A percentile compares a stretch with the other conserved stretches of the same genome.
phyloP scores from a whole-genome alignment of 2,888 invertebrate genomes.

The Pammene fasciana region DNA sequence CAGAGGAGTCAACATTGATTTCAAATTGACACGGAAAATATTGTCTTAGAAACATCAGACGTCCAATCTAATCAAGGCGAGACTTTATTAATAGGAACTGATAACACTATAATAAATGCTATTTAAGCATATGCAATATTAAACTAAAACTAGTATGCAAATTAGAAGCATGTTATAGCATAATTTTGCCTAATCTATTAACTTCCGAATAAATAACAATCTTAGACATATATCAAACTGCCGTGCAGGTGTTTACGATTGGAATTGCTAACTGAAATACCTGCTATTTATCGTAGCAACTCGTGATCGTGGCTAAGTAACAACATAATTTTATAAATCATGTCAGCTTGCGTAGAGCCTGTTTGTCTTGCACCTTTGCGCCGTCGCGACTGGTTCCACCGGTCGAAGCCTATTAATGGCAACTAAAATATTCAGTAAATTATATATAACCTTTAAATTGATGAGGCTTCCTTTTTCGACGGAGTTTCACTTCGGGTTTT shows the following conservation, averaged over 20 bases:
- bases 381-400: constrained; percentile 45
- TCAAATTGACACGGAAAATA: background rate
- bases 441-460: constrained; percentile 66
- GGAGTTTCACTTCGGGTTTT: constrained; percentile 39
- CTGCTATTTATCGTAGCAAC: constrained; percentile 17
- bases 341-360: constrained; percentile 53
- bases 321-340: constrained; percentile 41
- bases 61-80: background rate
- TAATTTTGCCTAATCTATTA: constrained; percentile 6
- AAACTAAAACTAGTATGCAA: background rate
- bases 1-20: constrained; percentile 1
- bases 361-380: constrained; percentile 64
- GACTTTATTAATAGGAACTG: background rate
- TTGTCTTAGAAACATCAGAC: no score
- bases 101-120: background rate
- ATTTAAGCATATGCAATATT: background rate
- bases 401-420: constrained; percentile 64
- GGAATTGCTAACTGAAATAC: constrained; percentile 25
- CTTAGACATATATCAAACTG: constrained; percentile 20
- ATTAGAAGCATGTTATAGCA: background rate
- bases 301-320: constrained; percentile 24
- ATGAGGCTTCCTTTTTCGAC: constrained; percentile 57
- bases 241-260: constrained; percentile 29
- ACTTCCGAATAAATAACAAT: constrained; percentile 23
- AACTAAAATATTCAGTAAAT: constrained; percentile 66